Evolutionary conservation across 2,797 vertebrate genomes (phyloP).

Genomic region (Pelodytes ibericus): DNA sequence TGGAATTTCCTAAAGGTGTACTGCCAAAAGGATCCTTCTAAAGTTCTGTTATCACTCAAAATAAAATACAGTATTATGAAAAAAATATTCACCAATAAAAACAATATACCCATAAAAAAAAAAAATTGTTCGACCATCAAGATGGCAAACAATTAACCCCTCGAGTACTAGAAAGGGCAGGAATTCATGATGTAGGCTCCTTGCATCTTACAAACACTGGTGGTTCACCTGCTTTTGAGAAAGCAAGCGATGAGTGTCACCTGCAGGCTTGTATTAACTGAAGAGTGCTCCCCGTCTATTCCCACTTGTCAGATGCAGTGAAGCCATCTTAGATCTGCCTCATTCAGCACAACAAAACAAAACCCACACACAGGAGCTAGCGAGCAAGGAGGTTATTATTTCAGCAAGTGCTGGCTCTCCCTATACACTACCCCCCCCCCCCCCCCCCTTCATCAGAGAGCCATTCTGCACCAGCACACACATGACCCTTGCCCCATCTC

Average conservation of each 20-base stretch:
- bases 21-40: too few relatives aligned
- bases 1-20: too few relatives aligned
- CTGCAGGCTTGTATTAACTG: slow-evolving; percentile 22
- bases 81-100: too few relatives aligned
- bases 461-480: neutral
- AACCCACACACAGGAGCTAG: neutral
- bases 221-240: too few relatives aligned
- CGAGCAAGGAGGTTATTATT: slow-evolving; percentile 9
- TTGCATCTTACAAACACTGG: too few relatives aligned
- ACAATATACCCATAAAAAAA: too few relatives aligned
- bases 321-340: slow-evolving; percentile 23
- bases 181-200: too few relatives aligned
- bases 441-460: neutral
- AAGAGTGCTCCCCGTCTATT: neutral
- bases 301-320: neutral
- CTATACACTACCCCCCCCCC: neutral
- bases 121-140: too few relatives aligned
- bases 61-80: too few relatives aligned
- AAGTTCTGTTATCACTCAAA: too few relatives aligned
- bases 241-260: slow-evolving; percentile 24
- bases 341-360: neutral
- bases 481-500: slow-evolving; percentile 19
- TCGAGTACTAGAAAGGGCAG: too few relatives aligned
- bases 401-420: neutral
- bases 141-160: too few relatives aligned